Conservation (phyloP, 2,113 vertebrate species). For the Dicrurus megarhynchus region DNA sequence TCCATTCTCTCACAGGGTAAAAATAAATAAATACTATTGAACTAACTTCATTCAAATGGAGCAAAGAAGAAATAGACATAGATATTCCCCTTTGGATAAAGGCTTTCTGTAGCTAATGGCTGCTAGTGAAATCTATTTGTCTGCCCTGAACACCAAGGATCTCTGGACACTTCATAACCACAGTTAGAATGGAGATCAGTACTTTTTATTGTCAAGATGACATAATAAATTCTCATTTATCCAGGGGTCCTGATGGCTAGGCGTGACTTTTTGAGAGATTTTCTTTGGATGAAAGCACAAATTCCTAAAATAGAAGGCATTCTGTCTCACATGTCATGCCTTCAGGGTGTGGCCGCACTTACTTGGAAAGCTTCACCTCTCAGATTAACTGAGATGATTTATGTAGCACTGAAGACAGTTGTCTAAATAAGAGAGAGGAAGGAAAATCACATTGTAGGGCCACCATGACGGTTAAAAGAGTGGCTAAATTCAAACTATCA, state of each 20-base stretch:
- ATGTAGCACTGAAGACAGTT: constrained; percentile 42
- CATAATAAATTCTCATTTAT: constrained; percentile 32
- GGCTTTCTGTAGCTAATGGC: background rate
- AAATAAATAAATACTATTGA: background rate
- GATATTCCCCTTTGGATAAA: background rate
- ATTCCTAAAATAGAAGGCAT: constrained; percentile 64
- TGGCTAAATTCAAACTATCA: constrained; percentile 4
- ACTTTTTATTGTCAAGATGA: constrained; percentile 46
- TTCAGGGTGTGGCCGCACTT: constrained; percentile 57
- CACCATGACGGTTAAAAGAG: constrained; percentile 35
- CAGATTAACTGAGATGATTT: constrained; percentile 58
- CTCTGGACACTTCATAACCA: constrained; percentile 3
- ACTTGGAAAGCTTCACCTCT: constrained; percentile 54
- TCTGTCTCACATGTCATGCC: constrained; percentile 62
- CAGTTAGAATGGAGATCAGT: background rate
- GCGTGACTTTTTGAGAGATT: constrained; percentile 69
- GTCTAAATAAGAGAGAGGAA: constrained; percentile 30
- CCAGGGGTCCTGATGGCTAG: constrained; percentile 17
- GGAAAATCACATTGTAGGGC: constrained; percentile 12
- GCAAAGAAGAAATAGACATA: background rate
- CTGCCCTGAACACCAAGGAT: background rate
- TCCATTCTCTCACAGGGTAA: background rate
- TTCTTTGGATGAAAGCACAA: constrained; percentile 62
- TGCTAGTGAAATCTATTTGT: constrained; percentile 23
- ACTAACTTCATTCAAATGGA: background rate